Evolutionary conservation across 2,888 invertebrate species (phyloP).

Genomic region (Actias luna): DNA sequence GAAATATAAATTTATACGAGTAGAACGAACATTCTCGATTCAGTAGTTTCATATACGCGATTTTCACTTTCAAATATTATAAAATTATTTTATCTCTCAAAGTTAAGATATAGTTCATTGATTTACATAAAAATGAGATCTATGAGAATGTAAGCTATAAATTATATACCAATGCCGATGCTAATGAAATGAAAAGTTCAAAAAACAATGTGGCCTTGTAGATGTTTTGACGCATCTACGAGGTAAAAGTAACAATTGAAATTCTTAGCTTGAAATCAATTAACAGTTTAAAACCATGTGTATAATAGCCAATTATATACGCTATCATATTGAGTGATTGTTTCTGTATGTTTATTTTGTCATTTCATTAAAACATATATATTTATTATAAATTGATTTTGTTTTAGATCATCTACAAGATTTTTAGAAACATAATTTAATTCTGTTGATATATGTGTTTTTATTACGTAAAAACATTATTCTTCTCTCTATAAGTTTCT

Average conservation of each 20-base stretch:
- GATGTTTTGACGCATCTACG: background rate
- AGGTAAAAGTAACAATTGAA: constrained; percentile 5
- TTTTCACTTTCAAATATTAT: background rate
- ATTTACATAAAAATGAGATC: background rate
- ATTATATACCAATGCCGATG: background rate
- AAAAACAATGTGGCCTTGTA: background rate
- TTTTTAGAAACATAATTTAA: no score
- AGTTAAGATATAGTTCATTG: background rate
- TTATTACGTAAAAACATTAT: no score
- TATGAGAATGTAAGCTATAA: background rate
- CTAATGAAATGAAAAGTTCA: background rate
- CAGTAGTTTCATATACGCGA: no score
- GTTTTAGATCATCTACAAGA: no score
- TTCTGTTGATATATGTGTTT: no score
- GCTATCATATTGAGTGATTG: background rate
- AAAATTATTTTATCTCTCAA: background rate
- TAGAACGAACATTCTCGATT: no score
- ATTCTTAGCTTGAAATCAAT: background rate
- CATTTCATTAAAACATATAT: no score
- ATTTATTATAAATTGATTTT: no score
- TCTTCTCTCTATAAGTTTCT: no score
- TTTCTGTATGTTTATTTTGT: no score
- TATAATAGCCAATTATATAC: background rate
- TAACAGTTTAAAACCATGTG: background rate
- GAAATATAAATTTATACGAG: no score